Base-by-base conservation (phyloP, 64 coral and sea anemone species). In the Dendronephthya gigantea region DNA sequence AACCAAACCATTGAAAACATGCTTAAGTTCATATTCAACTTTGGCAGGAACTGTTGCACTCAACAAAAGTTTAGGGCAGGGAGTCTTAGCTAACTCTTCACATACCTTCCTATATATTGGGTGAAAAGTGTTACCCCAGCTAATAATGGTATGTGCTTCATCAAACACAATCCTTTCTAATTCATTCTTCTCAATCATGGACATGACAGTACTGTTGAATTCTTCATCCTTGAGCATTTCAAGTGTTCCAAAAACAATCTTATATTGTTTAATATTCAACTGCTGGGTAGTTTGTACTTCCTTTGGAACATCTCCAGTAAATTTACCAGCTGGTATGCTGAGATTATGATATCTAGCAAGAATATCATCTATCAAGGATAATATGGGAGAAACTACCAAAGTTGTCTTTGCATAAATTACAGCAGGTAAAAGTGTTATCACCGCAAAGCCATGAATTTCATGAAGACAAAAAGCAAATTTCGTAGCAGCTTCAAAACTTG, bases 11-110 rank as follows among this genome's bases (percentile, higher is more conserved):
- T 39, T 40, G 36, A 90, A 83, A 15, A 83, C 22, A 35, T 76
- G 4, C 28, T 74, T 85, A 32, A 90, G 1, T 48, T 36, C 56
- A 50, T 19, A 29, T 84, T 68, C 39, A 49, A 48, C 35, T 38
- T 29, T 35, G 1, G 12, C 1, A 22, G 88, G 39, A 15, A 90
- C 88, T 17, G 88, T 85, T 38, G 88, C 83, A 49, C 87, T 89
- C 30, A 50, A 17, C 48, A 50, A 50, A 50, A 10, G 48, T 50
- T 50, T 50, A 50, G 48, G 48, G 48, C 48, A 50, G 8, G 9
- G 8, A 10, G 17, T 50, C 17, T 50, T 17, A 50, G 48, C 48
- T n/a, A 70, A 31, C 25, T 70, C 8, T 70, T 70, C 66, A 70
- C 66, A 70, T 6, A 70, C 66, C 23, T 70, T 32, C 30, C 30